phyloP scores from a whole-genome alignment of 2,113 vertebrate genomes.

The Pongo pygmaeus region DNA sequence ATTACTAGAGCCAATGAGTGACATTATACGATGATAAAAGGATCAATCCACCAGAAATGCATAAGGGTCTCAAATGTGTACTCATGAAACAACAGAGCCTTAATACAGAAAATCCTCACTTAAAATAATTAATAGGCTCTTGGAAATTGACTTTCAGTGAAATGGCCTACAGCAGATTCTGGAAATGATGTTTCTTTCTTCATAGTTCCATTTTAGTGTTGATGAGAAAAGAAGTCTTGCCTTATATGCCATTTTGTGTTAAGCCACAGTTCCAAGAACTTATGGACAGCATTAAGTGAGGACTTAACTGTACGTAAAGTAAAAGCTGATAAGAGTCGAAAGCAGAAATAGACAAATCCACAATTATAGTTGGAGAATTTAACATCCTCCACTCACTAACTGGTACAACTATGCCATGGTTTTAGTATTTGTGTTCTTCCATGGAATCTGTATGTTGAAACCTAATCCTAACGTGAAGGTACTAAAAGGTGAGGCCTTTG shows the following conservation, averaged over 20 bases:
- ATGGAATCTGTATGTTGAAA: not conserved
- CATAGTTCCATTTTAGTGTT: not conserved
- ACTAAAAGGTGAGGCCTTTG: not conserved
- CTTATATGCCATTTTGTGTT: not conserved
- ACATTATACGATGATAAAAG: not conserved
- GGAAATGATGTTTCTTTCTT: not conserved
- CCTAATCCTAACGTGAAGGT: not conserved
- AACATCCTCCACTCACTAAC: not conserved
- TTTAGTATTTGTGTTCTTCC: not conserved
- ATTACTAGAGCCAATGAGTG: not conserved
- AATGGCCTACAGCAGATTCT: not conserved
- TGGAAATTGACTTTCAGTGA: not conserved
- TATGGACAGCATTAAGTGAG: not conserved
- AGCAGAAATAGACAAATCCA: not conserved
- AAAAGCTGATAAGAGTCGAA: not conserved
- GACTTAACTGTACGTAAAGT: not conserved
- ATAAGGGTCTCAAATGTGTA: not conserved
- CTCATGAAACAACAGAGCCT: not conserved
- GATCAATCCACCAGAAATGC: not conserved
- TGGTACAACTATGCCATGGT: not conserved
- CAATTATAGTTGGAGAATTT: not conserved
- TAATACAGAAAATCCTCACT: not conserved
- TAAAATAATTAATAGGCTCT: not conserved
- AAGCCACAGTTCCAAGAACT: not conserved
- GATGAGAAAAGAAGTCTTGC: not conserved